Conservation (phyloP, 2,888 invertebrate genomes). For the Hemistola chrysoprasaria region DNA sequence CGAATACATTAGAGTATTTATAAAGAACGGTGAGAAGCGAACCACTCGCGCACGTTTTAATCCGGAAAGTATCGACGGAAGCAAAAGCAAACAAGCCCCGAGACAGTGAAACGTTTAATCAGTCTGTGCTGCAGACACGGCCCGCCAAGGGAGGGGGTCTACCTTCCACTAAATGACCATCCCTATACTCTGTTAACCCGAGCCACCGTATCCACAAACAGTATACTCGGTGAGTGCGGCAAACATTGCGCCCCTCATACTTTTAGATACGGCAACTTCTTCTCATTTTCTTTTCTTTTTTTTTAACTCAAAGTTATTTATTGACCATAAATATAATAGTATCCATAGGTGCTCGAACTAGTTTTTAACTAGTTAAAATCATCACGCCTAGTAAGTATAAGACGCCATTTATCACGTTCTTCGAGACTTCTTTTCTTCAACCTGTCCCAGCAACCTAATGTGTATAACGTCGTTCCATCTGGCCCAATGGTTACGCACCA, state of each 20-base stretch:
- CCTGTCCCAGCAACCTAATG: too few relatives aligned
- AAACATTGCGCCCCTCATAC: slow-evolving; percentile 34
- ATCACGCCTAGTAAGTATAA: too few relatives aligned
- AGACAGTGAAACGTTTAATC: slow-evolving; percentile 75
- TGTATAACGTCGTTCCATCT: too few relatives aligned
- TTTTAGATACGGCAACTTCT: slow-evolving; percentile 39
- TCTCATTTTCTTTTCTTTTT: too few relatives aligned
- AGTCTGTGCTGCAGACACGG: slow-evolving; percentile 68
- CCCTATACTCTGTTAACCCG: slow-evolving; percentile 75
- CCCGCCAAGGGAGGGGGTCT: slow-evolving; percentile 36
- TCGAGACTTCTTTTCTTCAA: too few relatives aligned
- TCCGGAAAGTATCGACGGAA: slow-evolving; percentile 49
- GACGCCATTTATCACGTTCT: too few relatives aligned
- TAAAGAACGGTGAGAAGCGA: slow-evolving; percentile 1
- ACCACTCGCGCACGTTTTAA: slow-evolving; percentile 31
- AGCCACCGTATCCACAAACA: slow-evolving; percentile 79
- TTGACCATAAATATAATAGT: too few relatives aligned
- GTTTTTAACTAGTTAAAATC: too few relatives aligned
- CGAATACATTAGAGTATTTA: not conserved
- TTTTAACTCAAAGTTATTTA: too few relatives aligned
- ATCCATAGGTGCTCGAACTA: too few relatives aligned
- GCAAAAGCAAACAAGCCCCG: slow-evolving; percentile 63
- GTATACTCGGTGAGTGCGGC: slow-evolving; percentile 70
- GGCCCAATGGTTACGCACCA: too few relatives aligned
- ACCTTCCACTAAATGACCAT: slow-evolving; percentile 79